Conservation (phyloP, 2,113 vertebrate genomes). For the Oreocharis arfaki region DNA sequence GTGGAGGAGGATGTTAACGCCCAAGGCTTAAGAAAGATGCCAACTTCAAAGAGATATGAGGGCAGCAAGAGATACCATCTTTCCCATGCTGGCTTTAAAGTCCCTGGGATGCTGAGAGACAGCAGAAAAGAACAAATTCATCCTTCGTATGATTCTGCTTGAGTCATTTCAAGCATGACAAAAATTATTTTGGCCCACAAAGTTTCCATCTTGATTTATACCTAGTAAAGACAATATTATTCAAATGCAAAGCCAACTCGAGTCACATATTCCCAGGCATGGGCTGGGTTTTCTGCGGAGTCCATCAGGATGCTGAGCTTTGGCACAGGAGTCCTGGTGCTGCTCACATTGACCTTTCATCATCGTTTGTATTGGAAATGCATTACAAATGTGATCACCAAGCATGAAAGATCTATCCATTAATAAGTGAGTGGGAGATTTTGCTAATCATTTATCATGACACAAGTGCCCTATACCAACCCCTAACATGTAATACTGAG, state of each 20-base stretch:
- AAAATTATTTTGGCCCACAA: not conserved
- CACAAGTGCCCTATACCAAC: not conserved
- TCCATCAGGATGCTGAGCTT: not conserved
- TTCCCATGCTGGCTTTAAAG: not conserved
- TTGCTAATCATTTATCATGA: not conserved
- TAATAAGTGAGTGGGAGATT: not conserved
- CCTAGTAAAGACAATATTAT: not conserved
- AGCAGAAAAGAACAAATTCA: not conserved
- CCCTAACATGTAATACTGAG: not conserved
- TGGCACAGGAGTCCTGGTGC: not conserved
- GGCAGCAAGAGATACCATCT: not conserved
- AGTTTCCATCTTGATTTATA: not conserved
- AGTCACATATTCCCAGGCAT: not conserved
- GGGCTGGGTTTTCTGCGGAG: not conserved
- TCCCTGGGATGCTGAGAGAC: not conserved
- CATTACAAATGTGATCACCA: not conserved
- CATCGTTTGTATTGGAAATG: fast-evolving
- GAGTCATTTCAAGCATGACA: not conserved
- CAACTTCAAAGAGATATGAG: not conserved
- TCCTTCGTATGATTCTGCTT: not conserved
- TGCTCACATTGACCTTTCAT: not conserved
- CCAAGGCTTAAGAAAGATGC: not conserved
- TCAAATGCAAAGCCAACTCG: not conserved
- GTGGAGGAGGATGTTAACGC: not conserved
- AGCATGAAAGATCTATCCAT: not conserved